A percentile compares a stretch with the other conserved stretches of the same genome.
Conservation (phyloP, 2,113 vertebrate species). For the Pterocles gutturalis region DNA sequence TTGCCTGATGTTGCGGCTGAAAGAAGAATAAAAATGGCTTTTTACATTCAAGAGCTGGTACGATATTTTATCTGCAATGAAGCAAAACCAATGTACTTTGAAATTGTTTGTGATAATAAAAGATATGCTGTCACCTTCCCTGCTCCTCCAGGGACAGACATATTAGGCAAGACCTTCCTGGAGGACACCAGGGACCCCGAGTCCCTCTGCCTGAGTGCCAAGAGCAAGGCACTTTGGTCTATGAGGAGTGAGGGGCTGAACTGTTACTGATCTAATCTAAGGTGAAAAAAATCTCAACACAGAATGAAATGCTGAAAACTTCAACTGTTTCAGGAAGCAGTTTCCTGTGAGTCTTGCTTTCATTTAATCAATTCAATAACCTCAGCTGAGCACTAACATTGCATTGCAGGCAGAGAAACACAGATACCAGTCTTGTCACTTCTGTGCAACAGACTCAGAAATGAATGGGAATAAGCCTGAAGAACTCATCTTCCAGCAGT, state of each 20-base stretch:
- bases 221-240: neutral
- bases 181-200: neutral
- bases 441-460: neutral
- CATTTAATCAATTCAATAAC: neutral
- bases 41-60: neutral
- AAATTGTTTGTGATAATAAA: neutral
- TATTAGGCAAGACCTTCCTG: neutral
- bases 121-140: neutral
- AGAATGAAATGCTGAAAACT: neutral
- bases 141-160: neutral
- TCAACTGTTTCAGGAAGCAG: neutral
- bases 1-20: conserved; percentile 75
- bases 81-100: neutral
- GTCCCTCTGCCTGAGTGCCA: neutral
- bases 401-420: neutral
- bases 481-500: neutral
- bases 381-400: neutral
- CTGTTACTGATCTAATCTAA: neutral
- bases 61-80: neutral
- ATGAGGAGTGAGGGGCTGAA: neutral
- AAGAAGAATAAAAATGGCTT: neutral
- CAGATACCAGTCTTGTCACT: neutral
- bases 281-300: neutral
- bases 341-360: neutral
- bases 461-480: neutral